Percentiles rank a stretch among this genome's conserved stretches.
phyloP scores from a whole-genome alignment of 2,797 vertebrate genomes.

The Oophaga sylvatica region DNA sequence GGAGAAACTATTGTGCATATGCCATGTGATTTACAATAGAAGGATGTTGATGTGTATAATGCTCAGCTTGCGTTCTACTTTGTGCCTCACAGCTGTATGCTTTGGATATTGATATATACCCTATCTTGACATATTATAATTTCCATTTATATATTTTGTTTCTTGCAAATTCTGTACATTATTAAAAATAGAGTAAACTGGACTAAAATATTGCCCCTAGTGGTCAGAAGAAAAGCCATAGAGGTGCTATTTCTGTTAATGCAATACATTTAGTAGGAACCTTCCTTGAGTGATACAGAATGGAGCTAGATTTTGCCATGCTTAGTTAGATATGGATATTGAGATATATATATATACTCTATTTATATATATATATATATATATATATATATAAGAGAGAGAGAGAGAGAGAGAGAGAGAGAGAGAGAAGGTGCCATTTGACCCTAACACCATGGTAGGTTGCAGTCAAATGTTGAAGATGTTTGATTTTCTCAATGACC shows the following conservation, averaged over 20 bases:
- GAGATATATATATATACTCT: background rate
- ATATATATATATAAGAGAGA: too few species aligned
- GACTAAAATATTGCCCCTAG: background rate
- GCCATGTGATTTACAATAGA: slow-evolving; percentile 44
- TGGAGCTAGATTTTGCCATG: background rate
- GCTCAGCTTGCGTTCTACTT: background rate
- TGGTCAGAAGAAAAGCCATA: background rate
- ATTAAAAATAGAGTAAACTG: background rate
- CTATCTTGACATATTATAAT: background rate
- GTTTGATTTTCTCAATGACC: too few species aligned
- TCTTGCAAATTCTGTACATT: too few species aligned
- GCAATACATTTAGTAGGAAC: background rate
- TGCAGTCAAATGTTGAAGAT: too few species aligned
- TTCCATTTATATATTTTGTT: background rate
- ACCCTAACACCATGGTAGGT: too few species aligned
- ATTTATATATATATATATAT: too few species aligned
- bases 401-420: too few species aligned
- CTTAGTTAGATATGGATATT: background rate
- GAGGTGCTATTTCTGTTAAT: background rate
- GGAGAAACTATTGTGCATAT: slow-evolving; percentile 48
- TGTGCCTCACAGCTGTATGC: background rate
- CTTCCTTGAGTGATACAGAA: background rate
- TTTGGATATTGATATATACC: background rate
- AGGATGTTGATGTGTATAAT: slow-evolving; percentile 35
- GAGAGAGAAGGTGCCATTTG: background rate